Evolutionary conservation across 2,797 vertebrate genomes (phyloP).

Genomic region (Peromyscus melanophrys): DNA sequence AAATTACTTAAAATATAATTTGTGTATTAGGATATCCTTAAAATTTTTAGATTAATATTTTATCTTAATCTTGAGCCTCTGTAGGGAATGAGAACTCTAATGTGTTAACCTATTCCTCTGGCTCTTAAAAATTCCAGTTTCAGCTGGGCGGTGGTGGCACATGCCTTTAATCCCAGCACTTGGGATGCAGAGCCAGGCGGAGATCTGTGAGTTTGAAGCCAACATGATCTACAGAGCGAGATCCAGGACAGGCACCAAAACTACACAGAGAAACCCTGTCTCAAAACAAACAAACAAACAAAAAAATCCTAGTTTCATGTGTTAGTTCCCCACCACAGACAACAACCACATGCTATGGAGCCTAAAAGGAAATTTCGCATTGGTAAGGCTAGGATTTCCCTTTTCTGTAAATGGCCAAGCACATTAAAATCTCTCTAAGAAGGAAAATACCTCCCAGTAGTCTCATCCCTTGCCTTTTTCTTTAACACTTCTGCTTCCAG

Average conservation of each 20-base stretch:
- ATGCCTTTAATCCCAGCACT: no score
- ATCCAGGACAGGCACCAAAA: no score
- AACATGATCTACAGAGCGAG: no score
- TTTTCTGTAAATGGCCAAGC: background rate
- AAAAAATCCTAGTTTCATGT: background rate
- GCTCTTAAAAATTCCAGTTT: background rate
- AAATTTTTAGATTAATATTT: background rate
- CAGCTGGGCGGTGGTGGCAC: no score
- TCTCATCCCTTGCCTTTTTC: background rate
- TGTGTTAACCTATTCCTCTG: background rate
- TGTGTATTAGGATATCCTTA: conserved; percentile 12
- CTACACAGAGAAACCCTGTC: no score
- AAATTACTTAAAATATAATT: conserved; percentile 39
- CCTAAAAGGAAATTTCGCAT: background rate
- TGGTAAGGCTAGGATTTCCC: background rate
- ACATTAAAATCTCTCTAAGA: background rate
- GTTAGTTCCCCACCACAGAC: background rate
- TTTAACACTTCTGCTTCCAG: background rate
- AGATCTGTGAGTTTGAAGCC: no score
- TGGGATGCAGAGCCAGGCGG: no score
- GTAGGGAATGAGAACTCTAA: background rate
- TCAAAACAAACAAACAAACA: no score
- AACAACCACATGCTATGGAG: background rate
- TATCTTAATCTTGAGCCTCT: background rate
- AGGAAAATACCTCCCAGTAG: background rate